Evolutionary conservation across 1,140 invertebrate species (phyloP).

Genomic region (Drosophila paulistorum): DNA sequence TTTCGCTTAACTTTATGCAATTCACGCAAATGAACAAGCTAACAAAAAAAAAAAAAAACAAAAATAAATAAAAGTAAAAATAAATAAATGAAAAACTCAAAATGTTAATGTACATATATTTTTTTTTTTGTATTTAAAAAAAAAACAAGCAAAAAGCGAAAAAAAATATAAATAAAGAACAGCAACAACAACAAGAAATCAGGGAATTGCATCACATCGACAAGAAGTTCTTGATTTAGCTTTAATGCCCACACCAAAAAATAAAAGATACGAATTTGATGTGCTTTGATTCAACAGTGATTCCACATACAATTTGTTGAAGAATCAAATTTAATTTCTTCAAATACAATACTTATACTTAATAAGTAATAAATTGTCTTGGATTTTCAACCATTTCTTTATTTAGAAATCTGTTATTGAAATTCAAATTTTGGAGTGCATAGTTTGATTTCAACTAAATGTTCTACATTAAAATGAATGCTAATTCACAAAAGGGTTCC

Average conservation of each 20-base stretch:
- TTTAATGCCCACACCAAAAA: slow-evolving; percentile 18
- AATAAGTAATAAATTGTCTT: no score
- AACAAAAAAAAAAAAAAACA: slow-evolving; percentile 27
- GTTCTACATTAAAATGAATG: no score
- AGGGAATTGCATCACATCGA: slow-evolving; percentile 58
- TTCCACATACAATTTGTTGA: not conserved
- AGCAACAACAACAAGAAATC: slow-evolving; percentile 24
- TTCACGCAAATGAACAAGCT: slow-evolving; percentile 57
- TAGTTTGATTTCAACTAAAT: no score
- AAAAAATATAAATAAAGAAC: not conserved
- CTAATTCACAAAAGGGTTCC: no score
- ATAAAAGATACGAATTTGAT: not conserved
- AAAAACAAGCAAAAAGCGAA: slow-evolving; percentile 7
- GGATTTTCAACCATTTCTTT: no score
- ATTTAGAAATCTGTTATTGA: no score
- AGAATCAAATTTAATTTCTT: not conserved
- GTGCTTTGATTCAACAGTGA: slow-evolving; percentile 35
- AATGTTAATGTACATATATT: slow-evolving; percentile 26
- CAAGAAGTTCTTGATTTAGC: slow-evolving; percentile 61
- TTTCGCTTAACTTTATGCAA: slow-evolving; percentile 46
- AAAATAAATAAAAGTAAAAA: slow-evolving; percentile 49
- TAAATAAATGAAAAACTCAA: slow-evolving; percentile 27
- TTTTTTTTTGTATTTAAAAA: slow-evolving; percentile 20
- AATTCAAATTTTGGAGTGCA: no score
- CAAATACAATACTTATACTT: no score